These are phyloP conservation scores for Pantherophis guttatus DNA, from an alignment of 2,113 vertebrate species.

Conservation along the genomic window DNA sequence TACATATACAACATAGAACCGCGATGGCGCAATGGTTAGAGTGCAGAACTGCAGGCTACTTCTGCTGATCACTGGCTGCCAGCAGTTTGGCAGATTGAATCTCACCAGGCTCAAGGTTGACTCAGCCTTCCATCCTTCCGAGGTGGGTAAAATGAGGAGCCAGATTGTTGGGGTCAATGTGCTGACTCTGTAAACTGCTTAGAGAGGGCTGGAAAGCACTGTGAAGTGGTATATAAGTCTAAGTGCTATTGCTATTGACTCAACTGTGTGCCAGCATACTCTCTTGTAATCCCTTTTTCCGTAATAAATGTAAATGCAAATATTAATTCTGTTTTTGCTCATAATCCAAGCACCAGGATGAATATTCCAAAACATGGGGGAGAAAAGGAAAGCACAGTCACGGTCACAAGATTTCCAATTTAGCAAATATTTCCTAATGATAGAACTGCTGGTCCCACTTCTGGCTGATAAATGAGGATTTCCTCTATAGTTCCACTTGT, in stretches of 20 bases:
- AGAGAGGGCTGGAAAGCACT: no score
- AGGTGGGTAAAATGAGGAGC: no score
- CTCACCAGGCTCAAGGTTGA: no score
- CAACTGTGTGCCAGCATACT: not conserved
- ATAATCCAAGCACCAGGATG: not conserved
- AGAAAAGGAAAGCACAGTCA: not conserved
- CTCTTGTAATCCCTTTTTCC: not conserved
- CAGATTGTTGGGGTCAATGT: no score
- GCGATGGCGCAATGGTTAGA: no score
- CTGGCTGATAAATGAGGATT: not conserved
- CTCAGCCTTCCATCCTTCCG: no score
- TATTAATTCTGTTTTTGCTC: not conserved
- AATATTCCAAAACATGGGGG: not conserved
- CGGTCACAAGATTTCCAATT: not conserved
- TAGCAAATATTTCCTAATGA: not conserved
- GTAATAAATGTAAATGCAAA: not conserved
- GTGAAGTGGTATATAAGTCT: no score
- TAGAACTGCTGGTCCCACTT: not conserved
- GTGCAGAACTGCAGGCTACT: no score
- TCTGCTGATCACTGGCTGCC: no score
- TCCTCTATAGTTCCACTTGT: not conserved
- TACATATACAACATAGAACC: not conserved
- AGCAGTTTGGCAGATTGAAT: no score
- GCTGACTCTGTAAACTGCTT: no score
- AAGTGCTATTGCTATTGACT: not conserved